Evolutionary conservation across 2,113 vertebrate species (phyloP), one percentile per base, ranked within the genome.

Genomic region (Craseonycteris thonglongyai): DNA sequence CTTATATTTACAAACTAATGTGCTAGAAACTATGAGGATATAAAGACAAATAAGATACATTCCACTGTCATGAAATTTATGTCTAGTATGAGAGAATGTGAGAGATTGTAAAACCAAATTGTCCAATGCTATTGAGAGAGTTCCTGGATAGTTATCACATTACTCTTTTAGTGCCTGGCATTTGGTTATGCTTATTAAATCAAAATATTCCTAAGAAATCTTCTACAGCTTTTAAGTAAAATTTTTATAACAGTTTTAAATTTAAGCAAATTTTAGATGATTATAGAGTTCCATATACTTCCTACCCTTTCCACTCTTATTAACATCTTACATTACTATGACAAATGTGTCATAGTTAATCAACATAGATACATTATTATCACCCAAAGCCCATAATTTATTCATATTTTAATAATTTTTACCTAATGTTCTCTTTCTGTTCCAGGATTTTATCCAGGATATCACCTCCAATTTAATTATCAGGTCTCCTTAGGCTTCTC

Each of bases 31-130:
- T 74, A 13, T 49, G 45, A 86, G n/a, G 47, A 42, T 63, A 82
- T 68, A 68, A 81, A 88, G 38, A 51, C 26, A 90, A 65, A 90
- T 40, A 88, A 45, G 21, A 51, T 58, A 12, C 42, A 45, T 61
- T 89, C 18, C 2, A 12, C 65, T 69, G 22, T 80, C n/a, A 38
- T 72, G 51, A 82, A 81, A 89, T 79, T 86, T 95, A 74, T 68
- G 12, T 65, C 18, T 40, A 45, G 19, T 28, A 42, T 71, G 54
- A 91, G 18, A 78, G 65, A n/a, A 82, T 68, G 13, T 72, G 68
- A 93, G 28, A 86, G 49, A 68, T 54, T 19, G 45, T 93, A 68
- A 94, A 96, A 93, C 86, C 33, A 95, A 91, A 94, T 63, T 93
- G 87, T 54, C 35, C 38, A 18, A n/a, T 47, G 33, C 40, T 81